Base-by-base conservation (phyloP, 2,113 vertebrate species). In the Procavia capensis region DNA sequence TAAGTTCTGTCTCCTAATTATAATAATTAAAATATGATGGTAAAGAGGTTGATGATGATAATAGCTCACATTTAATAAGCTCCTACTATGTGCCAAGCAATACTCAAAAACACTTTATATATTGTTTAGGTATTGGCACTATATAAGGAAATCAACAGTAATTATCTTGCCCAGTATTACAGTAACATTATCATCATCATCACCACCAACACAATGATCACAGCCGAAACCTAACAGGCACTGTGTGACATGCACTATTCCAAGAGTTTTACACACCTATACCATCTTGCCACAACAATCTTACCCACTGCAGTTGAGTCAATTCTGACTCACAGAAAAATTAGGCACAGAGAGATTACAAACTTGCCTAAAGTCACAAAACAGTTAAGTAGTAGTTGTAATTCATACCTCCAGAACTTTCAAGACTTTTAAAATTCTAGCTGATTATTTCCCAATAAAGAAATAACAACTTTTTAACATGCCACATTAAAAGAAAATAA, bases 401-500 rank as follows among this genome's bases (percentile, higher is more conserved):
- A 92, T 80, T 94, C 75, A 92, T 78, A 86, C 10, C 39, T 88
- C 17, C 29, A 90, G 86, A 88, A 95, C 36, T 6, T 39, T n/a
- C n/a, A n/a, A 22, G 3, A 36, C 36, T 72, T 84, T 83, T 80
- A 88, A 84, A 96, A 61, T 93, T 75, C 87, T 34, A 91, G 16
- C 50, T 7, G 36, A 88, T 29, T 95, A 84, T 4, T 22, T 63
- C 27, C 85, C 57, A 74, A 79, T 50, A 61, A 87, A 93, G 61
- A 59, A 6, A 39, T 59, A 74, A 80, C 20, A 25, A 1, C 11
- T 54, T 88, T 90, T 79, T n/a, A 0, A 34, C 80, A 31, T 93
- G n/a, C 14, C 63, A 83, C 72, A 66, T 2, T 86, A 39, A 93
- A 66, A 66, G 5, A 78, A 63, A 90, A 82, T 24, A 92, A 90